A percentile compares a stretch with the other conserved stretches of the same genome.
Evolutionary conservation across 2,113 vertebrate species (phyloP).

Genomic region (Tonatia bakeri): DNA sequence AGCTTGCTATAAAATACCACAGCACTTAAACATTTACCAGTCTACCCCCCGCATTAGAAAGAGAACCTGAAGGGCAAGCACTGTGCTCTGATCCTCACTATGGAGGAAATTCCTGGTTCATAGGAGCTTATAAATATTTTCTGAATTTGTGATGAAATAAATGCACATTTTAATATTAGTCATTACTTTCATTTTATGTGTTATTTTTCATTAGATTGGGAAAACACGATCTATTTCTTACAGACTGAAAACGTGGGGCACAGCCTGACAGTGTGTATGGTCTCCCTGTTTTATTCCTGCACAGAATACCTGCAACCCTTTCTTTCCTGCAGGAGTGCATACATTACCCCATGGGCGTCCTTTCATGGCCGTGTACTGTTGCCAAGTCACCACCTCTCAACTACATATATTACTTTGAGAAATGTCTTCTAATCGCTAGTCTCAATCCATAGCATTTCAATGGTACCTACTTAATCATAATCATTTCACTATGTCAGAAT

Average conservation of each 20-base stretch:
- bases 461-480: constrained; percentile 1
- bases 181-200: not conserved
- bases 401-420: not conserved
- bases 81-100: not conserved
- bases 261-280: not conserved
- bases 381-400: not conserved
- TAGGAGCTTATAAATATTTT: not conserved
- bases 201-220: not conserved
- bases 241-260: not conserved
- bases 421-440: not conserved
- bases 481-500: not conserved
- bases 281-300: not conserved
- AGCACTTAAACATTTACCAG: not conserved
- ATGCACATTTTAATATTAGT: not conserved
- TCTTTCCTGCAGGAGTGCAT: not conserved
- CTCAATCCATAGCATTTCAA: not conserved
- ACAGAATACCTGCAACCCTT: not conserved
- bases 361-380: not conserved
- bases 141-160: not conserved
- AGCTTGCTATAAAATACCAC: not conserved
- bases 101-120: not conserved
- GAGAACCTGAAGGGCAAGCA: not conserved
- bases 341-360: not conserved
- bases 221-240: not conserved
- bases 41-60: not conserved